Evolutionary conservation across 2,797 vertebrate species (phyloP).

Genomic region (Glossophaga mutica): DNA sequence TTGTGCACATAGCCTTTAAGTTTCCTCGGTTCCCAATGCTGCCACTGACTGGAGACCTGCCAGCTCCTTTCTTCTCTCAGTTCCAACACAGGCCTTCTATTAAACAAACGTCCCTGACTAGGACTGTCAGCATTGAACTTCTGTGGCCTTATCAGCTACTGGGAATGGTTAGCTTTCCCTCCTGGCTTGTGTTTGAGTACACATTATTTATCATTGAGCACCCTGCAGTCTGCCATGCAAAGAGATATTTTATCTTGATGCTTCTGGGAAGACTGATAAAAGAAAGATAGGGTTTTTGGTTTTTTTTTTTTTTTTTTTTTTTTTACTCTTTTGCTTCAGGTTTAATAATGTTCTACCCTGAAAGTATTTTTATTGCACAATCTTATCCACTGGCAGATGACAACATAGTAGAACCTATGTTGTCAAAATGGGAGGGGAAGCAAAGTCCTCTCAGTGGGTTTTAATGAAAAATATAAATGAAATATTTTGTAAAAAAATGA

Average conservation of each 20-base stretch:
- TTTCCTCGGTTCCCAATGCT: not conserved
- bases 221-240: not conserved
- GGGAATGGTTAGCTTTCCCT: not conserved
- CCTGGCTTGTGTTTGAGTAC: not conserved
- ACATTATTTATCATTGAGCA: not conserved
- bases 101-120: not conserved
- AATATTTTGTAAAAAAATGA: not conserved
- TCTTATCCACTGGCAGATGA: not conserved
- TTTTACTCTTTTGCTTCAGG: not conserved
- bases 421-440: not conserved
- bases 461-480: not conserved
- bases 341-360: not conserved
- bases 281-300: not conserved
- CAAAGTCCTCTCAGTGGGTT: not conserved
- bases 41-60: not conserved
- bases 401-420: not conserved
- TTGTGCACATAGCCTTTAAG: not conserved
- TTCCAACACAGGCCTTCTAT: rapidly evolving
- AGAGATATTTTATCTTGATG: not conserved
- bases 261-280: not conserved
- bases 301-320: no score
- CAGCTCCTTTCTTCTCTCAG: not conserved
- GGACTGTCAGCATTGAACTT: not conserved
- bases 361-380: not conserved
- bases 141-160: no score